Evolutionary conservation across 1,140 invertebrate species (phyloP).

Genomic region (Drosophila ananassae): DNA sequence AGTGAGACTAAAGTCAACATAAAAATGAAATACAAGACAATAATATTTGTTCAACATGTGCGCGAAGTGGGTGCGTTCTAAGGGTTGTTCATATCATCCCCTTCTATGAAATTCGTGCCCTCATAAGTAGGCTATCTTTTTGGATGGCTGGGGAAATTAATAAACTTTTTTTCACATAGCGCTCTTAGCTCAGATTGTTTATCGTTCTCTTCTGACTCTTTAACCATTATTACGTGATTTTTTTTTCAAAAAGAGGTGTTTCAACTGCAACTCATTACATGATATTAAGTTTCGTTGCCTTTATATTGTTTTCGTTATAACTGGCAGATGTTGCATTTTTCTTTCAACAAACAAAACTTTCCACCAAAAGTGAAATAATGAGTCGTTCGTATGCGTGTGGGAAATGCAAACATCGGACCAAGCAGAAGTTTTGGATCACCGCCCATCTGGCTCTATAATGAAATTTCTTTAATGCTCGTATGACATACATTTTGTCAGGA

Average conservation of each 20-base stretch:
- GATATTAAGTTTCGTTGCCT: slow-evolving; percentile 53
- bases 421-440: slow-evolving; percentile 25
- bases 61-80: slow-evolving; percentile 13
- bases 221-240: slow-evolving; percentile 7
- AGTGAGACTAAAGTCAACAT: slow-evolving; percentile 71
- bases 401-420: slow-evolving; percentile 33
- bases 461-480: slow-evolving; percentile 38
- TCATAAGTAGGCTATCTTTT: slow-evolving; percentile 63
- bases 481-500: slow-evolving; percentile 8
- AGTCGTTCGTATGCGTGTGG: slow-evolving; percentile 40
- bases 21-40: slow-evolving; percentile 79
- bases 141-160: slow-evolving; percentile 25
- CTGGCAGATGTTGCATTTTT: slow-evolving; percentile 41
- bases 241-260: slow-evolving; percentile 49
- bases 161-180: slow-evolving; percentile 36
- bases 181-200: background rate
- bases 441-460: slow-evolving; percentile 43
- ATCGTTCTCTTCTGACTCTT: slow-evolving; percentile 9
- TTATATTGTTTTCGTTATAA: slow-evolving; percentile 25
- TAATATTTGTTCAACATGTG: slow-evolving; percentile 75
- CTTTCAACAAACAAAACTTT: slow-evolving; percentile 58
- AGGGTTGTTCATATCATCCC: background rate
- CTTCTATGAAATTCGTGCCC: slow-evolving; percentile 34
- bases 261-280: slow-evolving; percentile 59
- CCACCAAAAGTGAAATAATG: slow-evolving; percentile 56